Percentiles rank a stretch among this genome's conserved stretches.
Conservation (phyloP, 1,140 invertebrate species). For the Thrips palmi region DNA sequence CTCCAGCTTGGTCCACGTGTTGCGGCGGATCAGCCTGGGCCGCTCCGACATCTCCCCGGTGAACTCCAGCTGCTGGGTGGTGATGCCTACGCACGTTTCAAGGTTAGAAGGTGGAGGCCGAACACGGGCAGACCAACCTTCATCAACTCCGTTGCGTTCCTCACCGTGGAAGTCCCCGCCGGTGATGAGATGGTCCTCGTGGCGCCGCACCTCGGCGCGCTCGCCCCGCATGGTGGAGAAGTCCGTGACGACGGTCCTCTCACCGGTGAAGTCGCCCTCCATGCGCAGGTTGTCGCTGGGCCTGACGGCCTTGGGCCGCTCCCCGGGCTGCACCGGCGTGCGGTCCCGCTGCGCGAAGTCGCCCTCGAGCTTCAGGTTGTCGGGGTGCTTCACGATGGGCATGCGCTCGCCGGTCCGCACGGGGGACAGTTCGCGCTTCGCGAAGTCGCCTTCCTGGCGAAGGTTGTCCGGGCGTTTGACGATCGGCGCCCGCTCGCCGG, state of each 20-base stretch:
- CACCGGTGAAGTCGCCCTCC: conserved; percentile 37
- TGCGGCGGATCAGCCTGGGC: conserved; percentile 47
- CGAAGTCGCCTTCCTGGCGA: conserved; percentile 25
- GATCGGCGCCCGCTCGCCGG: conserved; percentile 25
- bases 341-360: conserved; percentile 21
- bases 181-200: conserved; percentile 29
- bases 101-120: background rate
- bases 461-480: conserved; percentile 23
- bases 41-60: conserved; percentile 41
- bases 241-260: too few relatives aligned
- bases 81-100: conserved; percentile 33
- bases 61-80: conserved; percentile 42
- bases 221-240: conserved; percentile 32
- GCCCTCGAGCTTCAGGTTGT: conserved; percentile 26
- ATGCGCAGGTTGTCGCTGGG: conserved; percentile 38
- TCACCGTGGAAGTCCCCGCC: conserved; percentile 20
- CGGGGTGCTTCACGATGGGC: conserved; percentile 20
- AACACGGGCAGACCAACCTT: background rate
- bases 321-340: conserved; percentile 15
- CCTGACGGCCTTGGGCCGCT: conserved; percentile 25
- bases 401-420: conserved; percentile 22
- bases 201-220: conserved; percentile 30
- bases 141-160: conserved; percentile 4
- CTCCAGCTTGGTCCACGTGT: conserved; percentile 65
- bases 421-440: conserved; percentile 15